phyloP scores from a whole-genome alignment of 2,888 invertebrate genomes.

The Adineta ricciae region DNA sequence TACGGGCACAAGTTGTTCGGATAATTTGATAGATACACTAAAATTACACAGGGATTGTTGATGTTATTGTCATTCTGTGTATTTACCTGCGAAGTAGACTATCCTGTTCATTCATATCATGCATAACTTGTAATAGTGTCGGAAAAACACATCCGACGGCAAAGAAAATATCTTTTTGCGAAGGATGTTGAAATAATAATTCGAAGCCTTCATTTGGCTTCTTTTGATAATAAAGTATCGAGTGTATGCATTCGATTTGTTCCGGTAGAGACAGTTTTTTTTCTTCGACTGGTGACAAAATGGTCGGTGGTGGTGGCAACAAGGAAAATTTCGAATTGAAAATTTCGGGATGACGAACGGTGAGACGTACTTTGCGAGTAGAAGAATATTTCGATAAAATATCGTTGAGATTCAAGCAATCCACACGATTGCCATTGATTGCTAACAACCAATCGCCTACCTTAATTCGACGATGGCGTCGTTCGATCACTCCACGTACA shows the following conservation, averaged over 20 bases:
- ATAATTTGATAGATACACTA: not conserved
- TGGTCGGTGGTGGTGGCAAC: not conserved
- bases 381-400: not conserved
- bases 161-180: slow-evolving; percentile 7
- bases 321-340: not conserved
- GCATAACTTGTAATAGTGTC: not conserved
- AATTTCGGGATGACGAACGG: not conserved
- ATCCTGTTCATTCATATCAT: slow-evolving; percentile 6
- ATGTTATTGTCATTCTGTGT: not conserved
- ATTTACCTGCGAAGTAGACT: not conserved
- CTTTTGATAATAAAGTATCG: not conserved
- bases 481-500: not conserved
- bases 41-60: not conserved
- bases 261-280: not conserved
- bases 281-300: not conserved
- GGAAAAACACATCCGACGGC: not conserved
- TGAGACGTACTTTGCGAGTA: not conserved
- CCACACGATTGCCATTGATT: not conserved
- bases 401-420: not conserved
- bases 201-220: not conserved
- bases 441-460: not conserved
- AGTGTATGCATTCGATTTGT: not conserved
- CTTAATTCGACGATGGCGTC: not conserved
- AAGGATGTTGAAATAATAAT: not conserved
- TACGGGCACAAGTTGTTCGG: not conserved